Evolutionary conservation across 2,888 invertebrate species (phyloP), one percentile per base, ranked within the genome.

Genomic region (Alviniconcha strummeri): DNA sequence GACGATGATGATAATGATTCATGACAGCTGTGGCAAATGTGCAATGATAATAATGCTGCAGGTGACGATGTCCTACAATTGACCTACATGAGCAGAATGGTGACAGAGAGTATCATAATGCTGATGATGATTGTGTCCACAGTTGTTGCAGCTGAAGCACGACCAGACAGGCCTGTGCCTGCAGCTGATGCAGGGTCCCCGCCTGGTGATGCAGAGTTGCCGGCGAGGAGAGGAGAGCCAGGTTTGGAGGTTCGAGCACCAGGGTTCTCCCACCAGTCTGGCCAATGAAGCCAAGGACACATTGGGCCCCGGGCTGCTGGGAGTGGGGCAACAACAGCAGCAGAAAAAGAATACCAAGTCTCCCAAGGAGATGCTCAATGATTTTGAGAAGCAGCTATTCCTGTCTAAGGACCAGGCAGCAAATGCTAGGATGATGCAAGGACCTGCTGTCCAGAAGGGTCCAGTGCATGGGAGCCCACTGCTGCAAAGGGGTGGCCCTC

Each of bases 231-330:
- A 81, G n/a, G 81, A 86, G 1, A 86, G 88, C 36, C 90, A 90
- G 80, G 77, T 88, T 15, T 90, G 90, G 90, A 88, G 87, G 76
- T 90, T 90, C 83, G 88, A 87, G 71, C 56, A 78, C n/a, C 57
- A 77, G 17, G 77, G 75, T 9, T n/a, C 52, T 5, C 64, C 81
- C 60, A 36, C 76, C 80, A 84, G 81, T 60, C 17, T 77, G 64
- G 74, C 75, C 54, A 64, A 64, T 64, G 60, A 75, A 52, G 57
- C 9, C 57, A 57, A 13, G 17, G 69, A 15, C 13, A 15, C 64
- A 15, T 36, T 36, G 36, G 36, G 36, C 36, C 36, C 36, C 3
- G 60, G 60, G 60, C 60, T 11, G 13, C 9, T 60, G 8, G 60
- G 60, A 13, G 8, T 4, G 9, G 9, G 13, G 60, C 60, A 60